A percentile compares a stretch with the other conserved stretches of the same genome.
Conservation (phyloP, 2,113 vertebrate species). For the Microcebus ravelobensis region DNA sequence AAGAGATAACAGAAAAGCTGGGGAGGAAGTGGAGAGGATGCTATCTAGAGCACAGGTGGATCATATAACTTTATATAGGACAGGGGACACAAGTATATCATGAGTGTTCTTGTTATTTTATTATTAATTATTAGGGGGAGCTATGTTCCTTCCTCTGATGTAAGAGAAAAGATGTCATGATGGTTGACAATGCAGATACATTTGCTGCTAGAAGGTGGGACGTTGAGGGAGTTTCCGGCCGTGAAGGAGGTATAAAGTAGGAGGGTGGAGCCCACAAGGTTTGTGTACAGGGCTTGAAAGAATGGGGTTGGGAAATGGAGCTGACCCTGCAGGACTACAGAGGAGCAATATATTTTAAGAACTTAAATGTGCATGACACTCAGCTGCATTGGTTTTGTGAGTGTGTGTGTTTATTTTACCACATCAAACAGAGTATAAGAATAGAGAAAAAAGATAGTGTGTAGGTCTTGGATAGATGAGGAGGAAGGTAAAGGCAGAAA, state of each 20-base stretch:
- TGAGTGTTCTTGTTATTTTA: background rate
- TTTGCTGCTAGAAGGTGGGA: background rate
- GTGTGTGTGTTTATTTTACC: background rate
- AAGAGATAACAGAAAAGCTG: background rate
- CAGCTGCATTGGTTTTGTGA: background rate
- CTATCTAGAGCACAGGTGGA: background rate
- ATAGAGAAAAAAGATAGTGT: background rate
- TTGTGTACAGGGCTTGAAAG: background rate
- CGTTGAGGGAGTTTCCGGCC: background rate
- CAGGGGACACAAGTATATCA: background rate
- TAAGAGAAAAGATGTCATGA: background rate
- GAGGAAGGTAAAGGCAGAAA: background rate
- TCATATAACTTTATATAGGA: background rate
- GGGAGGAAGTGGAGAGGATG: background rate
- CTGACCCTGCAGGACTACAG: background rate
- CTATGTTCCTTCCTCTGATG: background rate
- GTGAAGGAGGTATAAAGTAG: background rate
- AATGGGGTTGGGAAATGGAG: background rate
- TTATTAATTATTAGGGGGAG: background rate
- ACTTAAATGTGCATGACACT: background rate
- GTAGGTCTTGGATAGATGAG: background rate
- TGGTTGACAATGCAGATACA: background rate
- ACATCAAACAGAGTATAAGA: background rate
- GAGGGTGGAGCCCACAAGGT: background rate
- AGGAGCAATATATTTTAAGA: background rate